Evolutionary conservation across 1,140 invertebrate genomes (phyloP), one percentile per base, ranked within the genome.

Genomic region (Augochlora pura): DNA sequence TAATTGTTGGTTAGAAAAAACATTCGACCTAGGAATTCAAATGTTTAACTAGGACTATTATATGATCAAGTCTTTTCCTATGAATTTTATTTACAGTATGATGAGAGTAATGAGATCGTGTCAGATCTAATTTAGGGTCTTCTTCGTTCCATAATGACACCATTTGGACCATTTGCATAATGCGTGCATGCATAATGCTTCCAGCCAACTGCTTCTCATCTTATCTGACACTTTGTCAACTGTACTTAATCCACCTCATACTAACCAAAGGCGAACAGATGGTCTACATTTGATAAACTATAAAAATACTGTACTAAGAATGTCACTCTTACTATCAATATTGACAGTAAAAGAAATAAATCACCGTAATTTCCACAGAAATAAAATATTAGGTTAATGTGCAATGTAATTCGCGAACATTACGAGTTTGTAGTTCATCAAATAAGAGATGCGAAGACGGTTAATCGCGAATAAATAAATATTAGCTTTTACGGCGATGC

Each of bases 141-240:
- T 10, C 21, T 27, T 42, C 46, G 7, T 25, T 64, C 49, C 25
- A 10, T 39, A 54, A 57, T 65, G 18, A 57, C 23, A n/a, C 32
- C 62, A 39, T 32, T 54, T 60, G 65, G 21, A 49, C 57, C 25
- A 57, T 59, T 67, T 62, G n/a, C 69, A 25, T 60, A 69, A 71
- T 54, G 49, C 49, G 39, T n/a, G 42, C 16, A 38, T 9, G 16
- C 16, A 21, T 14, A 32, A 63, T 27, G n/a, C 21, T 38, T 62
- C 5, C 9, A 62, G 38, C 6, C 71, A 65, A 38, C 62, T 74
- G 72, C 54, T 74, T 9, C 32, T 57, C 46, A 27, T 64, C 71
- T 38, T 14, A 54, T 66, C 62, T 21, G 38, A 18, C 23, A 27
- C 18, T 38, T 65, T 21, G 54, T 65, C 46, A 4, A 18, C 16